A percentile compares a stretch with the other conserved stretches of the same genome.
These are phyloP conservation scores for Formicarius rufipectus DNA, from an alignment of 2,113 vertebrate genomes.

Conservation along the genomic window DNA sequence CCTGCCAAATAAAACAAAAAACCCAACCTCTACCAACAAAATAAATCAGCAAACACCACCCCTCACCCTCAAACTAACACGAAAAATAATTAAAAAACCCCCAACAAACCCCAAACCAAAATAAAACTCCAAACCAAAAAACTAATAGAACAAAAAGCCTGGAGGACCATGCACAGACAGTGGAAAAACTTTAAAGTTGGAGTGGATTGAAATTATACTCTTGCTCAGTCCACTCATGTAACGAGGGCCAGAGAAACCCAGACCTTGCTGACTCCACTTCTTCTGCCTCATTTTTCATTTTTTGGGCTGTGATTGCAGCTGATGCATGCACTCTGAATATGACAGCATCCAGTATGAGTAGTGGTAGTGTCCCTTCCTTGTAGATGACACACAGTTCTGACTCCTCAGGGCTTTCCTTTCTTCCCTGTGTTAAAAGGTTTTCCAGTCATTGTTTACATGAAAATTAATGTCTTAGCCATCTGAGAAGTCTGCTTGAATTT, in stretches of 20 bases:
- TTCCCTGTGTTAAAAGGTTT: not conserved
- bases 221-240: rapidly evolving
- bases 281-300: not conserved
- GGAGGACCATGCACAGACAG: not conserved
- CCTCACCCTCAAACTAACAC: not conserved
- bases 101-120: not conserved
- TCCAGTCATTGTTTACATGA: not conserved
- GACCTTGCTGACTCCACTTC: not conserved
- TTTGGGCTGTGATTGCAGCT: not conserved
- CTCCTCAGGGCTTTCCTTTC: not conserved
- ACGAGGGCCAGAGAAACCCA: not conserved
- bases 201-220: not conserved
- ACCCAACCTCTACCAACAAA: not conserved
- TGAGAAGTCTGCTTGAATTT: not conserved
- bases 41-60: too few relatives aligned
- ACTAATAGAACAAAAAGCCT: not conserved
- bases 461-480: not conserved
- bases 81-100: not conserved
- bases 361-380: rapidly evolving
- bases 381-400: not conserved
- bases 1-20: not conserved
- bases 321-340: rapidly evolving
- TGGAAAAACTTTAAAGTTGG: not conserved
- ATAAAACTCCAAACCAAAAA: not conserved
- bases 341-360: not conserved